These are phyloP conservation scores for Antheraea mylitta DNA, from an alignment of 1,140 invertebrate genomes.

Conservation along the genomic window DNA sequence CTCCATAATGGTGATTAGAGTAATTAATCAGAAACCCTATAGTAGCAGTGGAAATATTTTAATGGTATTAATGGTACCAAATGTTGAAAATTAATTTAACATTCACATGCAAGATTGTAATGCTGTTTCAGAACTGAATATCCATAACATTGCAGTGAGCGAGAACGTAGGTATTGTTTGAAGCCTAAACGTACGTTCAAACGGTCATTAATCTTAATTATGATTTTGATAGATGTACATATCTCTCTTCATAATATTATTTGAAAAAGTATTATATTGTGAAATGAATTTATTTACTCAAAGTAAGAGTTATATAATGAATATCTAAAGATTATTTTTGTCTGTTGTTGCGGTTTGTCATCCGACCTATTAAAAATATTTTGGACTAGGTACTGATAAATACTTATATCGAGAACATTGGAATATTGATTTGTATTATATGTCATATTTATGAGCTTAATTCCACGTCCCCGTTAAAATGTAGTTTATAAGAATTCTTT, in stretches of 20 bases:
- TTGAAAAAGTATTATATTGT: background rate
- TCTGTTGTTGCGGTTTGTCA: background rate
- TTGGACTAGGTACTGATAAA: background rate
- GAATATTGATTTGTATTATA: too few species aligned
- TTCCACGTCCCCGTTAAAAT: too few species aligned
- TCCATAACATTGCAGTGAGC: background rate
- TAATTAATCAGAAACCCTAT: conserved; percentile 48
- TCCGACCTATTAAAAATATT: background rate
- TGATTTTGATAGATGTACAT: background rate
- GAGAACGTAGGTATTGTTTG: background rate
- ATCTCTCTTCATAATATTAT: background rate
- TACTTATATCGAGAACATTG: too few species aligned
- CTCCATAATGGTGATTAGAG: conserved; percentile 49
- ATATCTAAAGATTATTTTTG: too few species aligned
- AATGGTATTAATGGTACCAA: background rate
- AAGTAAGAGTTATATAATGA: background rate
- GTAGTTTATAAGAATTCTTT: too few species aligned
- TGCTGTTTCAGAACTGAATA: conserved; percentile 24
- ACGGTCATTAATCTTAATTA: background rate
- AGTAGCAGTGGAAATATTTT: background rate
- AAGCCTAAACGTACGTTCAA: background rate
- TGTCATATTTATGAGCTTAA: too few species aligned
- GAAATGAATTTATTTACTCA: too few species aligned
- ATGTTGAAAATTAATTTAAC: background rate
- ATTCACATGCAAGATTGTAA: conserved; percentile 12